Conservation (phyloP, 2,797 vertebrate species). For the Coluber constrictor region DNA sequence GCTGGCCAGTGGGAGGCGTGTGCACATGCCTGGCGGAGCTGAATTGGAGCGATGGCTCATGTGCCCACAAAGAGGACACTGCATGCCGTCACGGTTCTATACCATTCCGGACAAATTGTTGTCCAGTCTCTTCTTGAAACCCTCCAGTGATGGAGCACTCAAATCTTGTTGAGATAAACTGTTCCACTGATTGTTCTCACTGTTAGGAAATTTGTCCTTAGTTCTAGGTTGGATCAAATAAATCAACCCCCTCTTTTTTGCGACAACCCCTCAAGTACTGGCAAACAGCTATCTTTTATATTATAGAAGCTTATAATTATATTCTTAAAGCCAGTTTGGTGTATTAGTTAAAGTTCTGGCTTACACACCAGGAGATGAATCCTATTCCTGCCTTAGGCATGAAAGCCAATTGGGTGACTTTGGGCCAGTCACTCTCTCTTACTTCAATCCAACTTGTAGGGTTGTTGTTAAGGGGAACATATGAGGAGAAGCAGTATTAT, state of each 20-base stretch:
- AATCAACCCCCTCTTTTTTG: background rate
- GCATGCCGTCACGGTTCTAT: too few species aligned
- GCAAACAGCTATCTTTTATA: background rate
- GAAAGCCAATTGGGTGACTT: background rate
- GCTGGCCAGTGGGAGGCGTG: too few species aligned
- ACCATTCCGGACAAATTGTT: background rate
- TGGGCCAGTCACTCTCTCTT: background rate
- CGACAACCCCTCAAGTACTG: background rate
- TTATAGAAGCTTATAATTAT: background rate
- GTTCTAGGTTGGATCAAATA: background rate
- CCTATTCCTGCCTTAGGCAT: background rate
- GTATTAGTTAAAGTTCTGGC: background rate
- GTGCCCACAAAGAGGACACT: too few species aligned
- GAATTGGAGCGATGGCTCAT: too few species aligned
- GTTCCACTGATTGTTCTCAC: background rate
- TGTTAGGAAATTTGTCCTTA: background rate
- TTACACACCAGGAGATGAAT: background rate
- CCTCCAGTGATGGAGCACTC: background rate
- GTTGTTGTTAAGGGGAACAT: background rate
- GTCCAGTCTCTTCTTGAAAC: background rate
- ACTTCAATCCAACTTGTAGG: background rate
- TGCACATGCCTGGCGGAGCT: too few species aligned
- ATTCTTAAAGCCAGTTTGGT: background rate
- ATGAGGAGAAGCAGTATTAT: background rate
- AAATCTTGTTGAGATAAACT: background rate